These are phyloP conservation scores for Tromatobia lineatoria DNA, from an alignment of 2,888 invertebrate species.

Conservation along the genomic window DNA sequence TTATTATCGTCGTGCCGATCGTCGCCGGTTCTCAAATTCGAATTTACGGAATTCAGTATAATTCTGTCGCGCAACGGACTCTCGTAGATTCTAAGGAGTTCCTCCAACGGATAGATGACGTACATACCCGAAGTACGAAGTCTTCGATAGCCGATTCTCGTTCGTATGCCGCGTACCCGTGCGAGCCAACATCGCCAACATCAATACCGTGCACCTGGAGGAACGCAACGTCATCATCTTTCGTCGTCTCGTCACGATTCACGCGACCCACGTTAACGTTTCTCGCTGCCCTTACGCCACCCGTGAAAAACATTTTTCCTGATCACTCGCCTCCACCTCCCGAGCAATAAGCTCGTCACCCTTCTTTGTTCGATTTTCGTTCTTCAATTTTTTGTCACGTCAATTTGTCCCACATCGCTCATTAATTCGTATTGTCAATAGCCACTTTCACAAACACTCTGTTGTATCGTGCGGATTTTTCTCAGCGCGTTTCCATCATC, in stretches of 20 bases:
- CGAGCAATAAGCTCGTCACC: constrained; percentile 23
- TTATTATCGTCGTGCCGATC: constrained; percentile 24
- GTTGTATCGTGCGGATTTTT: background rate
- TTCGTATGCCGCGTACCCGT: constrained; percentile 67
- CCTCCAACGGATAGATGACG: constrained; percentile 84
- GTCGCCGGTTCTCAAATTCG: constrained; percentile 29
- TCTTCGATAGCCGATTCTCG: constrained; percentile 61
- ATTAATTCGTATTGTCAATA: background rate
- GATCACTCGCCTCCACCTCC: constrained; percentile 3
- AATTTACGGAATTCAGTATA: constrained; percentile 51
- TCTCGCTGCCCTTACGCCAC: constrained; percentile 48
- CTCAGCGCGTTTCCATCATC: constrained; percentile 46
- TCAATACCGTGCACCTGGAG: constrained; percentile 63
- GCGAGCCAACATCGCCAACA: constrained; percentile 81
- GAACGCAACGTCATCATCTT: constrained; percentile 58
- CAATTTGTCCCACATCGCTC: background rate
- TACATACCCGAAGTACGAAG: constrained; percentile 80
- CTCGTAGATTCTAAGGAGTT: constrained; percentile 82
- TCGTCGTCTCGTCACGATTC: constrained; percentile 59
- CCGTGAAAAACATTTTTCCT: constrained; percentile 68
- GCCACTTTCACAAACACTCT: background rate
- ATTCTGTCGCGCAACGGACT: constrained; percentile 73
- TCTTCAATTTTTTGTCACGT: background rate
- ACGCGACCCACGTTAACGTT: constrained; percentile 55
- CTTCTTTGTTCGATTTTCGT: background rate